phyloP scores from a whole-genome alignment of 2,113 vertebrate genomes.

The Nymphicus hollandicus region DNA sequence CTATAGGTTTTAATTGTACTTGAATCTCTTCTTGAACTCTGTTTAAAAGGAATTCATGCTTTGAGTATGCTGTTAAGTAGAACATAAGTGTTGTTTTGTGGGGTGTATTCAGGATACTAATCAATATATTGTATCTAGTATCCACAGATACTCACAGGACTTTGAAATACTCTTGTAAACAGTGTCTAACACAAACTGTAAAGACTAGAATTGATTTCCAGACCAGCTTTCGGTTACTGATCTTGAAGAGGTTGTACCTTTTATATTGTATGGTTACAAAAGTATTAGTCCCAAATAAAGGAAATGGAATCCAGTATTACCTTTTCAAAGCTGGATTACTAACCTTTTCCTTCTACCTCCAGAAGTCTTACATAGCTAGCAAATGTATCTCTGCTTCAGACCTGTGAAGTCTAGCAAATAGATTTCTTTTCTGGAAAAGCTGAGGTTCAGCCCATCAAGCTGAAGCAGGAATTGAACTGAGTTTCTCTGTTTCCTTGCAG shows the following conservation, averaged over 20 bases:
- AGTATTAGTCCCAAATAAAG: background rate
- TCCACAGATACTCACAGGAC: background rate
- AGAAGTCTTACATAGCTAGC: background rate
- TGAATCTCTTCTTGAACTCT: background rate
- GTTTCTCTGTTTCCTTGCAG: background rate
- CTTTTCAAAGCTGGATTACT: fast-evolving
- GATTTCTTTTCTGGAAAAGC: background rate
- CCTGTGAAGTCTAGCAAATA: background rate
- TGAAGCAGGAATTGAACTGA: background rate
- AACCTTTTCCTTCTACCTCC: background rate
- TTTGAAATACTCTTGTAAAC: background rate
- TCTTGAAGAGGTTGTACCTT: background rate
- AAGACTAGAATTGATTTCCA: background rate
- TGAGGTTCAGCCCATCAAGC: background rate
- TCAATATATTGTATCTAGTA: background rate
- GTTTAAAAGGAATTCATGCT: background rate
- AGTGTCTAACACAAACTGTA: background rate
- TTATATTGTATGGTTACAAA: background rate
- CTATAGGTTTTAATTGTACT: background rate
- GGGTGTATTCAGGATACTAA: background rate
- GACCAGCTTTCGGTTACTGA: background rate
- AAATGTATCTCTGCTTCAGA: background rate
- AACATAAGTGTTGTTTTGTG: background rate
- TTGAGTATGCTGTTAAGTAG: background rate
- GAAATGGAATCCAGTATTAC: background rate